Conservation (phyloP, 2,113 vertebrate species). For the Typhlomys cinereus region DNA sequence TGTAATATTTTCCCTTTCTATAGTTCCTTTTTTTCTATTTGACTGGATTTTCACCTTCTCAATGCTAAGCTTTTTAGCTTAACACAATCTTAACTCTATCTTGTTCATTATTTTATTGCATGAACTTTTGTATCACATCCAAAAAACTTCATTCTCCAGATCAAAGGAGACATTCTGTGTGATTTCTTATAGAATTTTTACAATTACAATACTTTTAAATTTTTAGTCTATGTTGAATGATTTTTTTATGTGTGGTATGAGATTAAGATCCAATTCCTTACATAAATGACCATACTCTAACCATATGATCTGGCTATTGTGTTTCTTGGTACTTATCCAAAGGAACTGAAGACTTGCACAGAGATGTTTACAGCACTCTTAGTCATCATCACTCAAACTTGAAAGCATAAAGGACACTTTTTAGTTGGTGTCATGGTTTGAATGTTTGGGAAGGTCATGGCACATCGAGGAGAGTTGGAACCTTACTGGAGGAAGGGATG, state of each 20-base stretch:
- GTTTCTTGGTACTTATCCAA: neutral
- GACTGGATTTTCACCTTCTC: neutral
- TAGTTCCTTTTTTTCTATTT: neutral
- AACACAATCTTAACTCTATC: neutral
- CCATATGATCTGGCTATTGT: neutral
- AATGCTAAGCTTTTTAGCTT: neutral
- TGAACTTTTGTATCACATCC: neutral
- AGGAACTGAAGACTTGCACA: neutral
- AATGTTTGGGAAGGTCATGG: too few relatives aligned
- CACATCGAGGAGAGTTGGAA: too few relatives aligned
- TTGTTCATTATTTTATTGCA: neutral
- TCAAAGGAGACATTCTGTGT: neutral
- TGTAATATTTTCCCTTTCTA: neutral
- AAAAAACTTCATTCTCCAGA: neutral
- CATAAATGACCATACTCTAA: neutral
- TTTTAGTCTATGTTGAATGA: neutral
- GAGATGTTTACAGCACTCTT: neutral
- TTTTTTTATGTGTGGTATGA: neutral
- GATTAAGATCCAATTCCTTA: neutral
- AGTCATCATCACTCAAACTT: neutral
- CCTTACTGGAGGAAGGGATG: too few relatives aligned
- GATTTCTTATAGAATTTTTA: neutral
- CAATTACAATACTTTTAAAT: neutral
- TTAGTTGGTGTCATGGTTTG: too few relatives aligned
- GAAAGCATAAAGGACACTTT: neutral